Conservation (phyloP, 1,140 invertebrate genomes). For the Brachionus asplanchnoidis region DNA sequence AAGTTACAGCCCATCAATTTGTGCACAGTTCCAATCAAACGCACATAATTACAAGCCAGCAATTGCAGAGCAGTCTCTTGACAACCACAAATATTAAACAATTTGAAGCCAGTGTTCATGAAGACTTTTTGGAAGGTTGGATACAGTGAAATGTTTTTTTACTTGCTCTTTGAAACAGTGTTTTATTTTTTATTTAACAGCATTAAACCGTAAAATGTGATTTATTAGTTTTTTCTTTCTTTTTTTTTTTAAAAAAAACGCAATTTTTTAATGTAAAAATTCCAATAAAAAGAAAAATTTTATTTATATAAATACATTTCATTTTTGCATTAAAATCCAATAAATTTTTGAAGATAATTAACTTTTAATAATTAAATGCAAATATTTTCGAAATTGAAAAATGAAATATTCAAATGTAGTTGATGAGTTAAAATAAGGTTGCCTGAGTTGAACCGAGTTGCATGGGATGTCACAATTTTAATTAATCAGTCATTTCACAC, state of each 20-base stretch:
- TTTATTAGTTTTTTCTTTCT: background rate
- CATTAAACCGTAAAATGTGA: background rate
- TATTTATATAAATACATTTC: background rate
- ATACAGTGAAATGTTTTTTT: background rate
- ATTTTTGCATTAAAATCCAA: background rate
- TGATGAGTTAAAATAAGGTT: no score
- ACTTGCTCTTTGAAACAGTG: background rate
- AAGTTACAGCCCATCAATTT: conserved; percentile 11
- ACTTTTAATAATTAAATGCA: background rate
- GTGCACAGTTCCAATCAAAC: conserved; percentile 28
- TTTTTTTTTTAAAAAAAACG: background rate
- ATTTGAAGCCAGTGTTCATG: conserved; percentile 34
- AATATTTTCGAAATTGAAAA: no score
- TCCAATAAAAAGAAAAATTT: background rate
- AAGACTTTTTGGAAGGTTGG: conserved; percentile 41
- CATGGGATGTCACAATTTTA: no score
- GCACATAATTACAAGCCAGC: background rate
- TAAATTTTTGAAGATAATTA: background rate
- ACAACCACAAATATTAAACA: background rate
- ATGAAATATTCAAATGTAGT: no score
- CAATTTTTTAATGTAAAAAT: background rate
- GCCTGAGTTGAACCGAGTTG: no score
- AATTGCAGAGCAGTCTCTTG: conserved; percentile 8
- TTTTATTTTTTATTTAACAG: background rate
- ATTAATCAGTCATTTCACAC: no score